Evolutionary conservation across 2,888 invertebrate genomes (phyloP).

Genomic region (Acronicta alni): DNA sequence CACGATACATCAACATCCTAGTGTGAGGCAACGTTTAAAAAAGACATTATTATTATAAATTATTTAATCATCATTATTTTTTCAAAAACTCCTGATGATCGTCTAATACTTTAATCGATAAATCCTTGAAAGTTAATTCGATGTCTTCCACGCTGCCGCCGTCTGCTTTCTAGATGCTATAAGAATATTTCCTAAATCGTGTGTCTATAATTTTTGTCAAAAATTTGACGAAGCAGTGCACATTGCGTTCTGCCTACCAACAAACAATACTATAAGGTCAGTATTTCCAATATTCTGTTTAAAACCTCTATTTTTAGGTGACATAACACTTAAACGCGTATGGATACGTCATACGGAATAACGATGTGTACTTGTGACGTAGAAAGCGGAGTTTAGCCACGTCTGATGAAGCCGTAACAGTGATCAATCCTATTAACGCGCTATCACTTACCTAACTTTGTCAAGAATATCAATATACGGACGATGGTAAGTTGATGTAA

Average conservation of each 20-base stretch:
- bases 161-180: not conserved
- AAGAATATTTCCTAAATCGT: not conserved
- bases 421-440: conserved; percentile 81
- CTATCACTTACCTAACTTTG: conserved; percentile 68
- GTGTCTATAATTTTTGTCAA: no score
- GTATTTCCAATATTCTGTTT: not conserved
- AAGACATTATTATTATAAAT: no score
- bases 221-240: no score
- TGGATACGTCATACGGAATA: conserved; percentile 12
- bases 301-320: not conserved
- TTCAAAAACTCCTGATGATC: no score
- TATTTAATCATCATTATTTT: no score
- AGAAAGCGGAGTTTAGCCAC: conserved; percentile 78
- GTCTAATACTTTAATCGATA: no score
- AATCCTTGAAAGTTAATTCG: no score
- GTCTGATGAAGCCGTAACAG: conserved; percentile 82
- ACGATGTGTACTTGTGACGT: conserved; percentile 59
- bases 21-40: no score
- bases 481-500: conserved; percentile 19
- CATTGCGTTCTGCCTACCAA: no score
- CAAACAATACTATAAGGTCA: no score
- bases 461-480: conserved; percentile 34
- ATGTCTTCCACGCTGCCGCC: no score
- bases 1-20: no score
- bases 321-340: conserved; percentile 2